These are phyloP conservation scores for Perognathus longimembris DNA, from an alignment of 2,113 vertebrate genomes.

Conservation along the genomic window DNA sequence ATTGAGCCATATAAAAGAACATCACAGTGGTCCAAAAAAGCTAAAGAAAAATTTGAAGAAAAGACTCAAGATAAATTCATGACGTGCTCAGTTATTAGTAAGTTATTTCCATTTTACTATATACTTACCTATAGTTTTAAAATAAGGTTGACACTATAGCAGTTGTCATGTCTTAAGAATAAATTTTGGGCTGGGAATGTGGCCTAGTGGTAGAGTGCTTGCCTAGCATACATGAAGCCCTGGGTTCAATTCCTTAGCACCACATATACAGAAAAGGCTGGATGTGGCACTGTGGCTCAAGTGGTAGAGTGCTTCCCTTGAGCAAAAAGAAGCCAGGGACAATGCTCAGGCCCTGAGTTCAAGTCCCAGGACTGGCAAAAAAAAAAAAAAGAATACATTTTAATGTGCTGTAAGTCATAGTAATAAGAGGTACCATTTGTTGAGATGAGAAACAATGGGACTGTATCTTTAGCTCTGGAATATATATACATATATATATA, in stretches of 20 bases:
- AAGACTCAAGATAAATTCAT: constrained; percentile 89
- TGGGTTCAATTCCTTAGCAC: too few relatives aligned
- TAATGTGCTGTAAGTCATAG: neutral
- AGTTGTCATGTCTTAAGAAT: constrained; percentile 27
- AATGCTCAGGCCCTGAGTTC: too few relatives aligned
- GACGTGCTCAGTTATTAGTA: constrained; percentile 89
- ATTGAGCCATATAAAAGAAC: constrained; percentile 86
- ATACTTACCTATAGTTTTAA: neutral
- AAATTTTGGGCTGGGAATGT: too few relatives aligned
- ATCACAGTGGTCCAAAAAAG: constrained; percentile 87
- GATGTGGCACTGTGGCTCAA: too few relatives aligned
- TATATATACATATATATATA: too few relatives aligned
- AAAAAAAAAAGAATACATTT: too few relatives aligned
- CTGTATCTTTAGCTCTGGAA: neutral
- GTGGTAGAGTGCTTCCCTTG: too few relatives aligned
- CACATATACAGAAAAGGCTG: too few relatives aligned
- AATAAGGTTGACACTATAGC: constrained; percentile 27
- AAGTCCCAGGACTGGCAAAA: too few relatives aligned
- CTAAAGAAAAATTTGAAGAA: constrained; percentile 89
- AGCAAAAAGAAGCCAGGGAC: too few relatives aligned
- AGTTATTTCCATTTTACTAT: constrained; percentile 74
- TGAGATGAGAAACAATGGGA: neutral
- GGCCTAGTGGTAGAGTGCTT: too few relatives aligned
- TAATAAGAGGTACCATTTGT: constrained; percentile 20
- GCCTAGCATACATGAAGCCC: too few relatives aligned